phyloP scores from a whole-genome alignment of 64 coral and sea anemone genomes.

The Stichodactyla helianthus region DNA sequence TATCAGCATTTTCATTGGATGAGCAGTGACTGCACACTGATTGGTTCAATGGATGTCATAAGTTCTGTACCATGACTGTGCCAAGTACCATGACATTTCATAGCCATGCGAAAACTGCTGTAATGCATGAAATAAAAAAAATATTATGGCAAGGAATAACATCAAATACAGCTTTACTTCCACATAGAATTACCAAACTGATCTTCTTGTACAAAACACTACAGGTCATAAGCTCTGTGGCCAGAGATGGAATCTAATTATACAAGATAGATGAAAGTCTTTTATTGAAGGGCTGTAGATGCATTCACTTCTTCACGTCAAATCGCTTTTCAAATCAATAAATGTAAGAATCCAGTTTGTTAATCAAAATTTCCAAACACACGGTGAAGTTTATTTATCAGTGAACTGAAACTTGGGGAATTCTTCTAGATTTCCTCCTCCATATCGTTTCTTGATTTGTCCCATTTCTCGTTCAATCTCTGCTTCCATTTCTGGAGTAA shows the following conservation, averaged over 20 bases:
- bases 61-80: too few relatives aligned
- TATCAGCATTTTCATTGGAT: too few relatives aligned
- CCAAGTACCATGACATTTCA: neutral
- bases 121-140: neutral
- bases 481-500: constrained; percentile 74
- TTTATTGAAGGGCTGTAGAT: neutral
- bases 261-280: too few relatives aligned
- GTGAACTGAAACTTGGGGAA: constrained; percentile 92
- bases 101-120: neutral
- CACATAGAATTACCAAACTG: neutral
- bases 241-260: neutral
- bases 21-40: neutral
- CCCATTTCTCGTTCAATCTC: constrained; percentile 63
- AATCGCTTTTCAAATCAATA: neutral
- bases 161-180: neutral
- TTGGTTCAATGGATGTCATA: too few relatives aligned
- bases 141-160: neutral
- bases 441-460: constrained; percentile 87
- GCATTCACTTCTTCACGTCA: neutral
- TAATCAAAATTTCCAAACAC: neutral
- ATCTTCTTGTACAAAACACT: constrained; percentile 26
- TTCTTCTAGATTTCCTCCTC: constrained; percentile 82
- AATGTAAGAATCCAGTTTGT: neutral
- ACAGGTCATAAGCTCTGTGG: neutral
- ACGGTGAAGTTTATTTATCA: constrained; percentile 14